These are phyloP conservation scores for Hirtodrosophila confusa DNA, from an alignment of 2,888 invertebrate species.

Conservation along the genomic window DNA sequence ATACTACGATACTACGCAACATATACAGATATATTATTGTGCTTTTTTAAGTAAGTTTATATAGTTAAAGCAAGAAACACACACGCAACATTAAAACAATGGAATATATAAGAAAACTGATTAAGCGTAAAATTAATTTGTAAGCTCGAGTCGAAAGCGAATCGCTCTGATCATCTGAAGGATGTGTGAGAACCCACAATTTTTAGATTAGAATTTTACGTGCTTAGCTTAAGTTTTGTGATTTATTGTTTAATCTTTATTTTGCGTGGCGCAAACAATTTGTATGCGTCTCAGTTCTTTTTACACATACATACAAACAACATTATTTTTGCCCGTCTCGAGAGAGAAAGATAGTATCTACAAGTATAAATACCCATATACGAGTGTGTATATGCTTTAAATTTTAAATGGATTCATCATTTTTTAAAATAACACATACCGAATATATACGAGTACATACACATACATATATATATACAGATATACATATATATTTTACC, in stretches of 20 bases:
- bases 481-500: slow-evolving; percentile 55
- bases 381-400: slow-evolving; percentile 26
- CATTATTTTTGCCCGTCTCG: slow-evolving; percentile 13
- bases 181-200: slow-evolving; percentile 9
- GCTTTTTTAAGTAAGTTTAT: slow-evolving; percentile 60
- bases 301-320: slow-evolving; percentile 13
- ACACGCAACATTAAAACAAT: slow-evolving; percentile 31
- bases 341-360: background rate
- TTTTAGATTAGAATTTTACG: slow-evolving; percentile 68
- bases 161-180: background rate
- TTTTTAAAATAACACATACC: slow-evolving; percentile 24
- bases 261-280: slow-evolving; percentile 35
- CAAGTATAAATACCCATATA: slow-evolving; percentile 15
- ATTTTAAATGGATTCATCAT: slow-evolving; percentile 51
- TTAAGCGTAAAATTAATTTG: slow-evolving; percentile 62
- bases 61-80: slow-evolving; percentile 21
- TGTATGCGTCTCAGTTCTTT: slow-evolving; percentile 41
- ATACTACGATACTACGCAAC: slow-evolving; percentile 39
- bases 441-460: slow-evolving; percentile 15
- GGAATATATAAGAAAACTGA: slow-evolving; percentile 62
- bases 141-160: slow-evolving; percentile 59
- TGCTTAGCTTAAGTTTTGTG: slow-evolving; percentile 75
- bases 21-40: slow-evolving; percentile 51
- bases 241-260: slow-evolving; percentile 73
- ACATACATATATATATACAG: slow-evolving; percentile 27